Evolutionary conservation across 2,797 vertebrate species (phyloP).

Genomic region (Pipistrellus kuhlii): DNA sequence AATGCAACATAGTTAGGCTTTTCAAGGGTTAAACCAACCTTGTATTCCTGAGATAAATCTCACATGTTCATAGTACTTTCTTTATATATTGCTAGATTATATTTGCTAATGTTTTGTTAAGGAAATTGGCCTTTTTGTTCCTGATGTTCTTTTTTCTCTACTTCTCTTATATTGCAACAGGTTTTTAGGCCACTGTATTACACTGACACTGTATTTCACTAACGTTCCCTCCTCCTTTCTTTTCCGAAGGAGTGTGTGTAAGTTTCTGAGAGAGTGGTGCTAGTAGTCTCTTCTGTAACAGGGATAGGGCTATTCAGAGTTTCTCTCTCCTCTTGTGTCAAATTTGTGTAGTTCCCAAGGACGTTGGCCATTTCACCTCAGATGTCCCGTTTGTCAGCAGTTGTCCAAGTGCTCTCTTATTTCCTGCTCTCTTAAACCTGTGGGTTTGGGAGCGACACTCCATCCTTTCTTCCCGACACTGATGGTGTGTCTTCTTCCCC

Average conservation of each 20-base stretch:
- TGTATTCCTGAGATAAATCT: neutral
- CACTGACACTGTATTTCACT: rapidly evolving
- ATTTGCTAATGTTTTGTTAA: neutral
- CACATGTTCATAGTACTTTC: neutral
- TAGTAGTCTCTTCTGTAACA: too few relatives aligned
- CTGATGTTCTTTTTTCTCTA: neutral
- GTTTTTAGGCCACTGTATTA: neutral
- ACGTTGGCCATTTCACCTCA: neutral
- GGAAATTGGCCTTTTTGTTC: neutral
- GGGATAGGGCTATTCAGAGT: rapidly evolving
- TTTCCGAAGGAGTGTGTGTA: neutral
- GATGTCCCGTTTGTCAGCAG: neutral
- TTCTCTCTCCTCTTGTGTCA: neutral
- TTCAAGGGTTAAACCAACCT: neutral
- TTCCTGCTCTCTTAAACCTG: neutral
- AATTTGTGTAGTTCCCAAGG: neutral
- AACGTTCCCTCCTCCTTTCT: too few relatives aligned
- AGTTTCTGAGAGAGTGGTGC: neutral
- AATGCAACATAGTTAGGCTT: neutral
- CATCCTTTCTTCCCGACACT: rapidly evolving
- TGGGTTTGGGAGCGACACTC: rapidly evolving
- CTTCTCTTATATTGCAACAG: neutral
- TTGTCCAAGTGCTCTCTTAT: neutral
- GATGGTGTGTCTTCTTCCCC: neutral
- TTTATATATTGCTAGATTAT: neutral